These are phyloP conservation scores for Ptyas mucosa DNA, from an alignment of 2,113 vertebrate genomes.

Conservation along the genomic window DNA sequence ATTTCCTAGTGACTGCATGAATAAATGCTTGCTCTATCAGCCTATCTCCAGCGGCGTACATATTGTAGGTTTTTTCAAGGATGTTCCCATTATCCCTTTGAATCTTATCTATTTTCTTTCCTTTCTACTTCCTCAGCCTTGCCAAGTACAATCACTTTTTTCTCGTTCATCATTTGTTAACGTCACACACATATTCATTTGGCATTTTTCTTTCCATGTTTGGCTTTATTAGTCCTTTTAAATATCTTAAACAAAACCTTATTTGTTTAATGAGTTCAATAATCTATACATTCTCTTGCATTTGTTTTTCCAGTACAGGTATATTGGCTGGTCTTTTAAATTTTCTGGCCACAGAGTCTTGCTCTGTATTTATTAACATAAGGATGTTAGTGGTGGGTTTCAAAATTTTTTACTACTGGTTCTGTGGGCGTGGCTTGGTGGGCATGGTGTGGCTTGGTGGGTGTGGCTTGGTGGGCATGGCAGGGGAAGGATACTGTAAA, in stretches of 20 bases:
- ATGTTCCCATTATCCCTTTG: neutral
- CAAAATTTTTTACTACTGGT: no score
- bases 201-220: neutral
- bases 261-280: neutral
- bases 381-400: no score
- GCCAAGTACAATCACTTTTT: neutral
- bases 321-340: neutral
- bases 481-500: no score
- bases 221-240: neutral
- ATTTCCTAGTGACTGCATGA: neutral
- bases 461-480: no score
- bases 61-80: neutral
- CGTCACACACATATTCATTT: neutral
- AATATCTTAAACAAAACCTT: neutral
- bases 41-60: neutral
- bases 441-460: no score
- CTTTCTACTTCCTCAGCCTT: neutral
- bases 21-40: neutral
- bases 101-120: neutral
- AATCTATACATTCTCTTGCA: neutral
- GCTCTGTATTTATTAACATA: neutral
- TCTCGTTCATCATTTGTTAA: neutral
- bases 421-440: no score
- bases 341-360: neutral
- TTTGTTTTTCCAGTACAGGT: neutral